Evolutionary conservation across 2,888 invertebrate species (phyloP), one percentile per base, ranked within the genome.

Genomic region (Hyles lineata): DNA sequence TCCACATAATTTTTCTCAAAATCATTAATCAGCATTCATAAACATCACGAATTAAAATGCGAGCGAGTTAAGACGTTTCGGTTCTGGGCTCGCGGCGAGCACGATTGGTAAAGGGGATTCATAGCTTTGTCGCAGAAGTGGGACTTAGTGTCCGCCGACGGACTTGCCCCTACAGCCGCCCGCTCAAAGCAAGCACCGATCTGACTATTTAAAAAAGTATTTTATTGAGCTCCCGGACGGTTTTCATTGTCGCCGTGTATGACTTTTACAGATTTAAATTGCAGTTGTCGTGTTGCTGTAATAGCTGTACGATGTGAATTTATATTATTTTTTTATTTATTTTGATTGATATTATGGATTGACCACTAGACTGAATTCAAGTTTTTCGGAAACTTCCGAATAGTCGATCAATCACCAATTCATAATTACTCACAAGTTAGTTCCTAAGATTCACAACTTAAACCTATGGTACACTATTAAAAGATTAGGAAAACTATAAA

Each of bases 51-150:
- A 58, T 70, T 70, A 32, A 67, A 67, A 67, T 35, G 15, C 23
- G 35, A 15, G 67, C 63, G 63, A 62, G 82, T 86, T 88, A 83
- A 77, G 85, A 79, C 89, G 77, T 88, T 89, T 86, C 80, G 76
- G 77, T 82, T 83, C 80, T 80, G 82, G 76, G 76, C 76, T 76
- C 23, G 79, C 80, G 81, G 76, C 78, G 80, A 84, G 83, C 82
- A 82, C 81, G 82, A 84, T 83, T 82, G 83, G 83, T 80, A 84
- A 87, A 88, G 88, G 86, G 89, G 83, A 85, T 82, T 83, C 86
- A 78, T 83, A 83, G 88, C 90, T 90, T 89, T 89, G 90, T 87
- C 83, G 81, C 83, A 84, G 83, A 86, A 90, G 90, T 89, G 90
- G 87, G 87, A 85, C 90, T 91, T 89, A 87, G 84, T 87, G 87